Conservation (phyloP, 23 tunicate species). For the Diplosoma virens region DNA sequence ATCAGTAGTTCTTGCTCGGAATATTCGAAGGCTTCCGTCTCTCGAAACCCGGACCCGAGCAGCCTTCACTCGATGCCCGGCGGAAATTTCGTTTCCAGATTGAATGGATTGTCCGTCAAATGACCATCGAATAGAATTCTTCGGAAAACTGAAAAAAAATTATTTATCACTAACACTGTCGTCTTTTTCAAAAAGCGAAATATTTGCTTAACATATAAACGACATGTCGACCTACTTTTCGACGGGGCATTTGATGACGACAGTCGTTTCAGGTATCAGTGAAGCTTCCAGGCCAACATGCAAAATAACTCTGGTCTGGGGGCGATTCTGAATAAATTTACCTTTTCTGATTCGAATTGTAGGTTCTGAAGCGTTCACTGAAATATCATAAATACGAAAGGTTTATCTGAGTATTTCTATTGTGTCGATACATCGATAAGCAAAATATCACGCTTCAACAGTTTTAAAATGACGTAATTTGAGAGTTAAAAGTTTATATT, state of each 20-base stretch:
- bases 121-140: constrained; percentile 25
- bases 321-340: constrained; percentile 16
- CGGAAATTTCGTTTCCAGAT: background rate
- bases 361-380: background rate
- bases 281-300: constrained; percentile 48
- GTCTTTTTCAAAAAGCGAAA: too few species aligned
- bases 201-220: too few species aligned
- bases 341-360: background rate
- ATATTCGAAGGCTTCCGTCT: constrained; percentile 44
- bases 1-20: constrained; percentile 20
- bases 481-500: too few species aligned
- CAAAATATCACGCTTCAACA: too few species aligned
- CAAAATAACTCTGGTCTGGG: constrained; percentile 36
- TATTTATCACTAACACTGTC: background rate
- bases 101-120: constrained; percentile 8
- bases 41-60: constrained; percentile 21
- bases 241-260: constrained; percentile 47
- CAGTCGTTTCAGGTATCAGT: constrained; percentile 29
- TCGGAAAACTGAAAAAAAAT: constrained; percentile 24
- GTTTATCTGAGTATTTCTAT: background rate
- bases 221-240: constrained; percentile 32
- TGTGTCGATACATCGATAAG: too few species aligned
- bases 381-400: background rate
- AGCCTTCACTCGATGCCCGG: background rate
- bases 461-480: too few species aligned